Evolutionary conservation across 30 jellyfish, hydroid and myxozoan species (phyloP).

Genomic region (Hydractinia echinata): DNA sequence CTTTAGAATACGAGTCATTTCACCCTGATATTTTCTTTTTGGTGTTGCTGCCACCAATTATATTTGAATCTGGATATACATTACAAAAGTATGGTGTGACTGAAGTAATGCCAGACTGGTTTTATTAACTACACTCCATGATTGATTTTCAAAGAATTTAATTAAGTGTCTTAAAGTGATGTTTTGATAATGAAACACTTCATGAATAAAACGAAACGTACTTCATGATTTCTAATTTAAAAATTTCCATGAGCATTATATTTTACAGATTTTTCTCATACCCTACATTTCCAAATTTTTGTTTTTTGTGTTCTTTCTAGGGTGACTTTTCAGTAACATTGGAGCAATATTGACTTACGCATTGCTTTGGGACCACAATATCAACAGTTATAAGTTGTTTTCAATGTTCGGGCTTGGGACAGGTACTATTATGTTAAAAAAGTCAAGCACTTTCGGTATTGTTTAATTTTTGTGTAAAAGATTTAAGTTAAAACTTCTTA

Average conservation of each 20-base stretch:
- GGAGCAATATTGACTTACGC: constrained; percentile 89
- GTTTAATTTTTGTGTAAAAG: too few species aligned
- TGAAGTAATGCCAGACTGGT: too few species aligned
- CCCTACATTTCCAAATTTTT: neutral
- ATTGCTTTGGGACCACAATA: constrained; percentile 68
- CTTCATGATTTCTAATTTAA: neutral
- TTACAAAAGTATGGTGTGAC: constrained; percentile 61
- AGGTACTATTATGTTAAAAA: constrained; percentile 31
- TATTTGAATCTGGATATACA: constrained; percentile 85
- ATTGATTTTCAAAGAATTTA: too few species aligned
- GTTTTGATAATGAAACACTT: too few species aligned
- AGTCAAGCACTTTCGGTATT: neutral
- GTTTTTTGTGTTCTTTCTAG: constrained; percentile 23
- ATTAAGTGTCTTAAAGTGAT: too few species aligned
- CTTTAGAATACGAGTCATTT: constrained; percentile 58
- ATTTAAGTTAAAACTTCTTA: too few species aligned
- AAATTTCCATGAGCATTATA: neutral
- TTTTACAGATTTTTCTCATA: neutral
- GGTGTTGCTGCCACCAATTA: constrained; percentile 88
- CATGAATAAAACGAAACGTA: too few species aligned
- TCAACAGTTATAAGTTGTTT: constrained; percentile 81
- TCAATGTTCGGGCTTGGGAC: constrained; percentile 81
- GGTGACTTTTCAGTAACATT: constrained; percentile 95
- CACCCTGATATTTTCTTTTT: constrained; percentile 88
- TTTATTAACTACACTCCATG: too few species aligned